Percentiles rank a stretch among this genome's conserved stretches.
Conservation (phyloP, 1,140 invertebrate genomes). For the Drosophila burlai region DNA sequence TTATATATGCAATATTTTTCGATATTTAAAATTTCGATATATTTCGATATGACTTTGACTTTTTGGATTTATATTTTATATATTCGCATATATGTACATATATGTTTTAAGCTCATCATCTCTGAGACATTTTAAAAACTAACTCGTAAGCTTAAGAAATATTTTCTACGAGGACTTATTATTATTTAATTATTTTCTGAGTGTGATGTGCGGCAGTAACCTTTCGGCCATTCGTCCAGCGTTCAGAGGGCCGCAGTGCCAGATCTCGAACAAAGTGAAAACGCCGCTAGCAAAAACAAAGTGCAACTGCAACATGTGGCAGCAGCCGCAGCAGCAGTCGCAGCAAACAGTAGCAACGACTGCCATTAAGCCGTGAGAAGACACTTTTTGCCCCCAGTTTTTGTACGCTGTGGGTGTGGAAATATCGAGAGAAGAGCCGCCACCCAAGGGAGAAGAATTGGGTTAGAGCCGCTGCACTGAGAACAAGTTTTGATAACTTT, state of each 20-base stretch:
- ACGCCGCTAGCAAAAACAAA: conserved; percentile 41
- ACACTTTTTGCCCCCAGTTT: conserved; percentile 52
- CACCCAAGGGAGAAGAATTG: conserved; percentile 61
- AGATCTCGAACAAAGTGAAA: conserved; percentile 56
- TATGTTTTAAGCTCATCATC: too few species aligned
- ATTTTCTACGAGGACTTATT: not conserved
- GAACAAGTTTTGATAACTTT: not conserved
- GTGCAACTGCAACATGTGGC: conserved; percentile 42
- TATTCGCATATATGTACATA: too few species aligned
- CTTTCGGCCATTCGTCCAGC: conserved; percentile 61
- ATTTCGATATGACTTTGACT: too few species aligned
- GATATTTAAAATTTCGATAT: too few species aligned
- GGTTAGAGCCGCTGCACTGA: conserved; percentile 47
- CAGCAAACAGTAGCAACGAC: conserved; percentile 63
- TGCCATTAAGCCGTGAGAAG: conserved; percentile 78
- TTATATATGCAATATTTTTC: too few species aligned
- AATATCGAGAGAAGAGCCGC: conserved; percentile 24
- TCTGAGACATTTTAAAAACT: too few species aligned
- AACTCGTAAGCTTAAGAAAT: not conserved
- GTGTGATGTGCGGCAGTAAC: conserved; percentile 29
- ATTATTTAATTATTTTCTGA: not conserved
- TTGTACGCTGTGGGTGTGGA: conserved; percentile 32
- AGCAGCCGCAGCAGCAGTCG: conserved; percentile 20
- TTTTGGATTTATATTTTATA: too few species aligned
- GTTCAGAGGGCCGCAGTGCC: conserved; percentile 44